These are phyloP conservation scores for Samia ricini DNA, from an alignment of 1,140 invertebrate genomes.

Conservation along the genomic window DNA sequence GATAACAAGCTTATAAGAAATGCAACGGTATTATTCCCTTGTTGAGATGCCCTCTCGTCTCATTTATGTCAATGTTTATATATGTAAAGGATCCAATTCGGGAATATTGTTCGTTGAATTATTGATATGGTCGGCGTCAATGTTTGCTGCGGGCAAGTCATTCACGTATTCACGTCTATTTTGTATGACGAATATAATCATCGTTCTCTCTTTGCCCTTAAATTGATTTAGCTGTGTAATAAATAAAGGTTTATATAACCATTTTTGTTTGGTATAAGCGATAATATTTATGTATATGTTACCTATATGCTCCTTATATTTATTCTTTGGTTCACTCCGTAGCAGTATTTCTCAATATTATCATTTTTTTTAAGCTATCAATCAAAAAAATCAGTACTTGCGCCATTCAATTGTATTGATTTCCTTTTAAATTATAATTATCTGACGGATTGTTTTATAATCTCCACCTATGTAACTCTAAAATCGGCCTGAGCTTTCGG, in stretches of 20 bases:
- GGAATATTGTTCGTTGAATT: conserved; percentile 7
- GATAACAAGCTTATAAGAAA: background rate
- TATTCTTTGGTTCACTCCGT: too few species aligned
- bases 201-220: background rate
- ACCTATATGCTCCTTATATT: too few species aligned
- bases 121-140: background rate
- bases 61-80: conserved; percentile 5
- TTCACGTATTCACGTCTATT: background rate
- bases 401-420: too few species aligned
- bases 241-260: background rate
- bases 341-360: too few species aligned
- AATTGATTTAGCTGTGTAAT: background rate
- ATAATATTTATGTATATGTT: too few species aligned
- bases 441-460: too few species aligned
- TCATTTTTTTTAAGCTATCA: too few species aligned
- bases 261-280: too few species aligned
- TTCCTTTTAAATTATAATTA: too few species aligned
- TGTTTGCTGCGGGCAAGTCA: background rate
- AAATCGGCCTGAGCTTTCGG: too few species aligned
- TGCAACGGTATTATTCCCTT: background rate
- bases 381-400: too few species aligned
- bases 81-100: background rate
- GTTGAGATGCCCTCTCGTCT: background rate
- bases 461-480: too few species aligned
- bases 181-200: background rate